A percentile compares a stretch with the other conserved stretches of the same genome.
These are phyloP conservation scores for Picus viridis DNA, from an alignment of 2,797 vertebrate species.

Conservation along the genomic window DNA sequence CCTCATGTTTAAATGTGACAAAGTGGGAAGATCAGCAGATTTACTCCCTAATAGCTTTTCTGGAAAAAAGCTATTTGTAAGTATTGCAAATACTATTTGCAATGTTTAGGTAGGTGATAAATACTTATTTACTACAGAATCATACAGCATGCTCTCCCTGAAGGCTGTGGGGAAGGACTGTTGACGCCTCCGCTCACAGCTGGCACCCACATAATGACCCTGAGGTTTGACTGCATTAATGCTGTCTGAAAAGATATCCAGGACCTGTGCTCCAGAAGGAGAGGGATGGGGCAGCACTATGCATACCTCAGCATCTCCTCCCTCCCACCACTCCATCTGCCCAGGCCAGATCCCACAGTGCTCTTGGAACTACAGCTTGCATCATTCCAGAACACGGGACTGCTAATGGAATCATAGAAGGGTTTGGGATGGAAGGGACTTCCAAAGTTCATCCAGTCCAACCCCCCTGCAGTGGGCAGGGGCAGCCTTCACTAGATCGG, in stretches of 20 bases:
- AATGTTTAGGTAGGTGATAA: not conserved
- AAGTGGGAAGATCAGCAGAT: not conserved
- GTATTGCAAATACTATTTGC: not conserved
- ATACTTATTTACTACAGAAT: not conserved
- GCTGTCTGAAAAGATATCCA: not conserved
- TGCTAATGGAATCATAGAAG: not conserved
- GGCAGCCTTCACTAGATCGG: too few relatives aligned
- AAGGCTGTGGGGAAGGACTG: not conserved
- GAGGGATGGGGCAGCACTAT: fast-evolving
- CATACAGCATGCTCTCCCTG: not conserved
- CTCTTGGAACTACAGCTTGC: not conserved
- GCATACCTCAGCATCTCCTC: fast-evolving
- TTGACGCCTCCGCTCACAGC: not conserved
- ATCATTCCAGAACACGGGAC: not conserved
- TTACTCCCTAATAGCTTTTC: not conserved
- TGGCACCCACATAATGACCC: not conserved
- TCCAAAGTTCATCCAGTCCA: too few relatives aligned
- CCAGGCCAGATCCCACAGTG: not conserved
- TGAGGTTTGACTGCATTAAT: not conserved
- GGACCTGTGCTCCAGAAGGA: not conserved
- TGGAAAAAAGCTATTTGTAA: not conserved
- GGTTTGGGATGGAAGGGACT: too few relatives aligned
- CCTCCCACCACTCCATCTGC: not conserved
- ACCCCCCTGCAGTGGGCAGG: too few relatives aligned
- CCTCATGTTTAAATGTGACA: not conserved